Base-by-base conservation (phyloP, 2,113 vertebrate species). In the Cricetomys ansorgei region DNA sequence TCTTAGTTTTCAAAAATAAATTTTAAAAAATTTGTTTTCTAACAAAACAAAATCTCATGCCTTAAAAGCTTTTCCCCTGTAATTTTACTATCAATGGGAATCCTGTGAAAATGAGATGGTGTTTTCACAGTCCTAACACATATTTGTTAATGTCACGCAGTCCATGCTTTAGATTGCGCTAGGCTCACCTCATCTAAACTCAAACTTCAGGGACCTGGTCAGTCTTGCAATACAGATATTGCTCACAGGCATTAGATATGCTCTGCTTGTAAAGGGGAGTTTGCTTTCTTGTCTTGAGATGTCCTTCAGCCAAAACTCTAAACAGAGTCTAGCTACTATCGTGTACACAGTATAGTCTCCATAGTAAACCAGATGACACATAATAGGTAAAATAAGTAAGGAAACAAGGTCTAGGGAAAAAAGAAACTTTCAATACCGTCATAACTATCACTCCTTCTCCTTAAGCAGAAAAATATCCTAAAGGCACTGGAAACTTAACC, bases 1-100 rank as follows among this genome's bases (percentile, higher is more conserved):
- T 92, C 88, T 83, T n/a, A n/a, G 80, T 69, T 85, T 96, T 88
- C 87, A 86, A 92, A 92, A 89, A 89, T 40, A 4, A 76, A 77
- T 40, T 29, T 87, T 25, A 40, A 83, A 83, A 62, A 62, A 62
- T 31, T 59, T 40, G 89, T 84, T 85, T 76, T 80, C 13, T 87
- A 59, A 81, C 75, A 4, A 95, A 77, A 89, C 13, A n/a, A 45
- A 91, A 89, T 31, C 53, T 83, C 95, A 65, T 34, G 21, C 25
- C 37, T 62, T 34, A 53, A 76, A 83, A 77, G 43, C 40, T 65
- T 86, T 93, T 93, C 62, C 31, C 25, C 72, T 77, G 40, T n/a
- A 72, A 86, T 48, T 48, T 76, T 72, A 57, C 67, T 77, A 72
- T 34, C 59, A 89, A 9, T 17, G 40, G 43, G 84, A 86, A 50